Percentiles rank a stretch among this genome's conserved stretches.
Conservation (phyloP, 2,113 vertebrate species). For the Albula goreensis region DNA sequence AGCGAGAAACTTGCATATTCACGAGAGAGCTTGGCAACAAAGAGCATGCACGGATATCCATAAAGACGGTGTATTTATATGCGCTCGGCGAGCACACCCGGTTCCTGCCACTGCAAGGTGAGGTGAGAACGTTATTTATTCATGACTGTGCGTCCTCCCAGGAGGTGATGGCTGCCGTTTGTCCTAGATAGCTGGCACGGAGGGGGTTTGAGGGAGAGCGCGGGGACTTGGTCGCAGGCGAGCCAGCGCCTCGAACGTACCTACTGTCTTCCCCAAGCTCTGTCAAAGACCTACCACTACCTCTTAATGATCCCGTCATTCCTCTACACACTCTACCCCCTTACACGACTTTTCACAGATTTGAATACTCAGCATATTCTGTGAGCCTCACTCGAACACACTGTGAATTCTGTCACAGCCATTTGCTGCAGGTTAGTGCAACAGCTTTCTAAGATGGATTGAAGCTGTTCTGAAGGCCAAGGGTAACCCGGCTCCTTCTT, state of each 20-base stretch:
- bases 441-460: too few species aligned
- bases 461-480: too few species aligned
- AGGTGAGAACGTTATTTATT: constrained; percentile 62
- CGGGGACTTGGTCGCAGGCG: not conserved
- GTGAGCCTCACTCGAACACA: not conserved
- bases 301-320: too few species aligned
- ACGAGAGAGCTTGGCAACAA: not conserved
- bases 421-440: too few species aligned
- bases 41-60: constrained; percentile 34
- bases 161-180: constrained; percentile 49
- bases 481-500: too few species aligned
- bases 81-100: constrained; percentile 41
- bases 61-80: constrained; percentile 45
- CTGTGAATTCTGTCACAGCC: not conserved
- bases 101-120: constrained; percentile 60
- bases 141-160: constrained; percentile 52
- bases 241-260: not conserved
- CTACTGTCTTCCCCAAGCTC: not conserved
- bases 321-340: too few species aligned
- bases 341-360: not conserved
- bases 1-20: not conserved
- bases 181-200: constrained; percentile 65
- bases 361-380: not conserved
- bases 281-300: too few species aligned
- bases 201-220: constrained; percentile 40